Percentiles rank a stretch among this genome's conserved stretches.
Evolutionary conservation across 2,113 vertebrate genomes (phyloP).

Genomic region (Ammodytes marinus): DNA sequence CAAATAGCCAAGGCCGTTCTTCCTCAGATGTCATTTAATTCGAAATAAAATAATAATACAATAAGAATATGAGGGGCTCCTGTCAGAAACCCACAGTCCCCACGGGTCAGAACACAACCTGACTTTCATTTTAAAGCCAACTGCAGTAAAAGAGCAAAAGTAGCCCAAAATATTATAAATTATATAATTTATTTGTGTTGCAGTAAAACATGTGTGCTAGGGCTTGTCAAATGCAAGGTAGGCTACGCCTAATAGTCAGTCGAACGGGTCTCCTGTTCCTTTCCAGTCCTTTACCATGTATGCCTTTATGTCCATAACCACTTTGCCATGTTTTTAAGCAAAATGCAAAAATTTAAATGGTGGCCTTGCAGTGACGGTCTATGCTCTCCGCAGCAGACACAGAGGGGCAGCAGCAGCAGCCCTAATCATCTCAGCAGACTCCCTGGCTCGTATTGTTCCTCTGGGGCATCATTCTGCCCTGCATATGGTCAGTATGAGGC

Average conservation of each 20-base stretch:
- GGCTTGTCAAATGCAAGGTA: neutral
- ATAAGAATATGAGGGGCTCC: neutral
- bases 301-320: neutral
- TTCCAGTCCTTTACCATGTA: slow-evolving; percentile 1
- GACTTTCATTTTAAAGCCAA: neutral
- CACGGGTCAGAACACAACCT: neutral
- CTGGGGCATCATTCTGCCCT: slow-evolving; percentile 49
- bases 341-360: slow-evolving; percentile 31
- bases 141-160: neutral
- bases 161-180: neutral
- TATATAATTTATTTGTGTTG: no score
- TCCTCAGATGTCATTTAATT: slow-evolving; percentile 47
- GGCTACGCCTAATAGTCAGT: neutral
- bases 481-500: slow-evolving; percentile 44
- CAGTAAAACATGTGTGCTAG: neutral
- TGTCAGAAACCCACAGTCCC: neutral
- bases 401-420: slow-evolving; percentile 62
- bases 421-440: slow-evolving; percentile 54
- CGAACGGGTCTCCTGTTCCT: slow-evolving; percentile 15
- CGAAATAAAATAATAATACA: slow-evolving; percentile 46
- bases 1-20: slow-evolving; percentile 59
- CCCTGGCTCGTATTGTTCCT: slow-evolving; percentile 57
- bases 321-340: slow-evolving; percentile 15
- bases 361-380: slow-evolving; percentile 27
- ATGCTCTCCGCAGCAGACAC: slow-evolving; percentile 36